Conservation (phyloP, 30 jellyfish, hydroid and myxozoan genomes). For the Pseudorhiza aurosa region DNA sequence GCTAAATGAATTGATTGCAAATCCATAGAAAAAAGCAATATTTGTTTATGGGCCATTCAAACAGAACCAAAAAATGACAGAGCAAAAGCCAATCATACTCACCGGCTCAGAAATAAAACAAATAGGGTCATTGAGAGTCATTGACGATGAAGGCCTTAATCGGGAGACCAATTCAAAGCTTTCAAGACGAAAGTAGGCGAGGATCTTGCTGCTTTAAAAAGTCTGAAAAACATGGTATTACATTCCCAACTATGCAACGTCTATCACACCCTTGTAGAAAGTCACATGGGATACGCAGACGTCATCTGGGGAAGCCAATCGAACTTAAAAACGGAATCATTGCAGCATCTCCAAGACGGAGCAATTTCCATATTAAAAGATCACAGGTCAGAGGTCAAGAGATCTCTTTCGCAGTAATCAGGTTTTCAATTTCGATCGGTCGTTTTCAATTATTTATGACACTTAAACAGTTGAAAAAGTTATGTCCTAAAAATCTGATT, state of each 20-base stretch:
- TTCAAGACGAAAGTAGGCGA: background rate
- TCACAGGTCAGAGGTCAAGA: background rate
- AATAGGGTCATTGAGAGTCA: background rate
- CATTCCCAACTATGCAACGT: conserved; percentile 17
- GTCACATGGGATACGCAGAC: background rate
- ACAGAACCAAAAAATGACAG: background rate
- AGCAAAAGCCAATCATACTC: background rate
- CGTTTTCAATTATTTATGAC: no score
- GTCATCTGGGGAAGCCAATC: background rate
- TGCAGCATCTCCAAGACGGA: background rate
- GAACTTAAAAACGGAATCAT: conserved; percentile 1
- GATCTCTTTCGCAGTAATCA: no score
- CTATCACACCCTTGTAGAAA: background rate
- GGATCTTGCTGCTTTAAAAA: conserved; percentile 9
- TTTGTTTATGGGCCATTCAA: background rate
- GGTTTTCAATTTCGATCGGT: no score
- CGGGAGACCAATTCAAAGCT: conserved; percentile 9
- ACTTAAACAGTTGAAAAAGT: no score
- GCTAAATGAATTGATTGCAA: background rate
- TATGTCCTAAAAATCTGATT: no score
- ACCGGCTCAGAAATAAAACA: background rate
- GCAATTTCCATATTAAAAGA: background rate
- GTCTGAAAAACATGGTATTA: background rate
- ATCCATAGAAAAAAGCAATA: background rate
- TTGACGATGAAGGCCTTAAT: background rate